These are phyloP conservation scores for Nasonia oneida DNA, from an alignment of 2,888 invertebrate genomes.

Conservation along the genomic window DNA sequence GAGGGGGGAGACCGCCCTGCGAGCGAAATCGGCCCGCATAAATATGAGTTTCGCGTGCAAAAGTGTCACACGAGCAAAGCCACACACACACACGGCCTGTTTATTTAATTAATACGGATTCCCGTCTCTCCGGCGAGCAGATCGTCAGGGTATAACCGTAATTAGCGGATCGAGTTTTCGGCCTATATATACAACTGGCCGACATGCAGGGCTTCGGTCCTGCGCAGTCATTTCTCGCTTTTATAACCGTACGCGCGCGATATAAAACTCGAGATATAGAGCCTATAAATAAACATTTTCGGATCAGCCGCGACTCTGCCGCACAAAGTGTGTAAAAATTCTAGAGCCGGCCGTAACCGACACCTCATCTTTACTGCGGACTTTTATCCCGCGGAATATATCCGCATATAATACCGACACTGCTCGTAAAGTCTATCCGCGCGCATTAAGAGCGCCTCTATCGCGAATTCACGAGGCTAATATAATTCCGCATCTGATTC, in stretches of 20 bases:
- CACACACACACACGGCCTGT: background rate
- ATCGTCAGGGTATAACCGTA: background rate
- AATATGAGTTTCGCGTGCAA: slow-evolving; percentile 33
- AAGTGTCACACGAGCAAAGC: slow-evolving; percentile 46
- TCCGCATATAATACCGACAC: slow-evolving; percentile 6
- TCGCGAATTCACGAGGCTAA: slow-evolving; percentile 30
- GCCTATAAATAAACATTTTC: slow-evolving; percentile 3
- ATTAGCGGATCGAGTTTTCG: background rate
- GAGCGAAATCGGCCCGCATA: slow-evolving; percentile 44
- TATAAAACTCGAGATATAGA: too few species aligned
- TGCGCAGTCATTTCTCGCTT: background rate
- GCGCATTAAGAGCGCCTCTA: slow-evolving; percentile 12
- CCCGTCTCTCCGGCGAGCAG: background rate
- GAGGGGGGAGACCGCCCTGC: slow-evolving; percentile 20
- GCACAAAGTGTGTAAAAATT: background rate
- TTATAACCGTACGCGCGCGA: background rate
- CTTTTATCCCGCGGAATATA: background rate
- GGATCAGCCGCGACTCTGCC: background rate
- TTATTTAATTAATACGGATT: slow-evolving; percentile 37
- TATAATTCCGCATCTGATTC: slow-evolving; percentile 47
- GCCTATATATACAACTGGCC: background rate
- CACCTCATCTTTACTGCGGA: background rate
- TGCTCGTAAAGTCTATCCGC: slow-evolving; percentile 28
- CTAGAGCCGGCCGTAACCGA: background rate
- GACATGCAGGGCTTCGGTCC: background rate